Evolutionary conservation across 2,113 vertebrate genomes (phyloP).

Genomic region (Plectropomus leopardus): DNA sequence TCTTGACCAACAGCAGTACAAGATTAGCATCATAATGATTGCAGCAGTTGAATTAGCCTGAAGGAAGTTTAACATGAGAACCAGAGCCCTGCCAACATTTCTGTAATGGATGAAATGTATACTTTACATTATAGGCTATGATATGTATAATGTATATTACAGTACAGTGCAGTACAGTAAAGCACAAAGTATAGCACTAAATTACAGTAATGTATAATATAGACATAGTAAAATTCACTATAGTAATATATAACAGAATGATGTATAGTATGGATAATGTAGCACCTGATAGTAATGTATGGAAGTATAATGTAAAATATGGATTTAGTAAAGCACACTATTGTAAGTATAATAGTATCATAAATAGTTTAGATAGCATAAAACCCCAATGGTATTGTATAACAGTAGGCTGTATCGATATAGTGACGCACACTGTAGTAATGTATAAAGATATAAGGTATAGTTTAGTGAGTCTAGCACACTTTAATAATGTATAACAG

Average conservation of each 20-base stretch:
- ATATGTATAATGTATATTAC: too few relatives aligned
- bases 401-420: too few relatives aligned
- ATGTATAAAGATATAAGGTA: too few relatives aligned
- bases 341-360: background rate
- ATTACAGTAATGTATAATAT: background rate
- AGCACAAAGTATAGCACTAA: too few relatives aligned
- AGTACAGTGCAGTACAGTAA: too few relatives aligned
- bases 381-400: too few relatives aligned
- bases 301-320: too few relatives aligned
- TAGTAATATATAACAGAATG: too few relatives aligned
- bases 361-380: background rate
- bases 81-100: background rate
- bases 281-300: too few relatives aligned
- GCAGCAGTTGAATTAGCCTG: background rate
- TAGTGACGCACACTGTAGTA: too few relatives aligned
- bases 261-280: too few relatives aligned
- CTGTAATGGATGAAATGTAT: background rate
- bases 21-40: slow-evolving; percentile 4
- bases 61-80: background rate
- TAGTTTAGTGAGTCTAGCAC: background rate
- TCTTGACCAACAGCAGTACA: background rate
- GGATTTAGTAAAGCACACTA: too few relatives aligned
- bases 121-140: background rate
- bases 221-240: background rate
- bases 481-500: background rate